Base-by-base conservation (phyloP, 2,888 invertebrate species). In the Callosobruchus maculatus region DNA sequence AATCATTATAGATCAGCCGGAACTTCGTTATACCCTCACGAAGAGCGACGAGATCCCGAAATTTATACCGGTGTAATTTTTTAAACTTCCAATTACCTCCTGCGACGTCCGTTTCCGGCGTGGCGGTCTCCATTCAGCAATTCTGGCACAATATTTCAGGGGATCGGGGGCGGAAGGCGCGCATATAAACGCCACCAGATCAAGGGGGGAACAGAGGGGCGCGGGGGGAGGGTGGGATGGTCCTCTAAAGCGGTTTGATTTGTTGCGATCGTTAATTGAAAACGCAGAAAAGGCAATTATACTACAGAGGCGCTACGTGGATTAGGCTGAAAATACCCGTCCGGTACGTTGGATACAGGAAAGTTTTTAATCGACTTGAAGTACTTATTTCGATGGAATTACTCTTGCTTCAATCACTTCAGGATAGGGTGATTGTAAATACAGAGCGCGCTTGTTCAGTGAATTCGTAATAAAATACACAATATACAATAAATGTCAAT, bases 191-290 rank as follows among this genome's bases (percentile, higher is more conserved):
- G 26, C 26, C 26, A 26, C 26, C 26, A 26, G 49, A 22, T 22
- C 68, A 68, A 21, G 68, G 68, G 21, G 13, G 13, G 20, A 1
- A 9, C 7, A 20, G 68, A 20, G 22, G 13, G n/a, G n/a, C 3
- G 13, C 13, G 20, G 20, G 68, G 68, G 22, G 68, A 68, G 68
- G 68, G n/a, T n/a, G n/a, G 68, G 68, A 18, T 68, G 21, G 22
- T 68, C 22, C 68, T 68, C 83, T 85, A 84, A 86, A 86, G 84
- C 87, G 86, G 86, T 87, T 88, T 88, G 88, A 88, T 88, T 88
- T 88, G 88, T 88, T 86, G 86, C 86, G 85, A 83, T 84, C 87
- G 88, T 88, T 88, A 88, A 88, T 88, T 88, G 88, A 88, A 88
- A 88, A 87, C 87, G 49, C 87, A 84, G 85, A 68, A 85, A 49